Evolutionary conservation across 2,113 vertebrate species (phyloP).

Genomic region (Andinoacara biseriatus): DNA sequence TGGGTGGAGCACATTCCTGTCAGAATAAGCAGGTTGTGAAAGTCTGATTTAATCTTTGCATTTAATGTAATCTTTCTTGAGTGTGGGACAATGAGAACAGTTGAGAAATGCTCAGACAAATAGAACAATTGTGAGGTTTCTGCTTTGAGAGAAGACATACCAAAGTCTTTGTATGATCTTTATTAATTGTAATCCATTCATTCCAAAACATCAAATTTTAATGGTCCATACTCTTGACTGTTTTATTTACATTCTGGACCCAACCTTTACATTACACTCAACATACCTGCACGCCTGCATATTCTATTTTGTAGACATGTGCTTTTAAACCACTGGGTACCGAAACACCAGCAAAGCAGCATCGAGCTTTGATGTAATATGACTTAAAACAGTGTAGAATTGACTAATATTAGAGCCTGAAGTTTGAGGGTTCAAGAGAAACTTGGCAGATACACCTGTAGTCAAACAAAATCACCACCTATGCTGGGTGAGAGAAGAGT

Average conservation of each 20-base stretch:
- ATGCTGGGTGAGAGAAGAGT: background rate
- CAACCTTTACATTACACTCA: background rate
- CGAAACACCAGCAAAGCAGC: background rate
- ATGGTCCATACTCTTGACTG: background rate
- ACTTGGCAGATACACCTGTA: background rate
- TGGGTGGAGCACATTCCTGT: conserved; percentile 45
- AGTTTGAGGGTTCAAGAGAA: background rate
- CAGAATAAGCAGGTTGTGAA: conserved; percentile 3
- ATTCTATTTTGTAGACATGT: background rate
- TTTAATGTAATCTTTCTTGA: background rate
- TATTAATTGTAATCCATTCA: background rate
- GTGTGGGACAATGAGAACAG: background rate
- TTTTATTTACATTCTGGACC: background rate
- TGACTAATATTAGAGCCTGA: background rate
- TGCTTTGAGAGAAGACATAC: background rate
- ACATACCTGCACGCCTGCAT: background rate
- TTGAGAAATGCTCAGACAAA: background rate
- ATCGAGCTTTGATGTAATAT: background rate
- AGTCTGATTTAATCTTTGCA: background rate
- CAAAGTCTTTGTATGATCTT: background rate
- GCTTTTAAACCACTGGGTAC: background rate
- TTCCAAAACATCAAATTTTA: background rate
- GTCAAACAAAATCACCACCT: background rate
- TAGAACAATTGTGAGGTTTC: background rate
- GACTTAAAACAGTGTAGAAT: background rate